Evolutionary conservation across 2,888 invertebrate genomes (phyloP).

Genomic region (Bugulina stolonifera): DNA sequence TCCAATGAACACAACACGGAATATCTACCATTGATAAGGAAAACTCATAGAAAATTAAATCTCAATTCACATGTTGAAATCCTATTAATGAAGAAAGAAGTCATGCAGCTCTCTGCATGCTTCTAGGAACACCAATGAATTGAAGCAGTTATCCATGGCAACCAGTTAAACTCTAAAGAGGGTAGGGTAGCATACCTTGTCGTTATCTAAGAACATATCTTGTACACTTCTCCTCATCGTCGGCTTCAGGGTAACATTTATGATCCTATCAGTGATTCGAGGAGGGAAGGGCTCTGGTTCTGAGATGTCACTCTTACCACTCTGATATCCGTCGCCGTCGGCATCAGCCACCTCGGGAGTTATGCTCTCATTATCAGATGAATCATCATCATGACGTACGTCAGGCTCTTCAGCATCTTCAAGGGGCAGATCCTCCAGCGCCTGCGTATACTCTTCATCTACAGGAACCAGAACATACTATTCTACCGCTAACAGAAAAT

Average conservation of each 20-base stretch:
- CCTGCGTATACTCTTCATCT: not conserved
- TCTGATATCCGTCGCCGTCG: not conserved
- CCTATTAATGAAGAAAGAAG: too few relatives aligned
- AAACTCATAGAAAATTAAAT: too few relatives aligned
- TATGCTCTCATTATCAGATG: not conserved
- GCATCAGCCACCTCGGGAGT: not conserved
- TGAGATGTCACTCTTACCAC: not conserved
- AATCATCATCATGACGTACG: too few relatives aligned
- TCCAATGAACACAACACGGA: too few relatives aligned
- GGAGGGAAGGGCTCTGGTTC: not conserved
- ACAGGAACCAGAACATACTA: not conserved
- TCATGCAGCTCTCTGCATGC: too few relatives aligned
- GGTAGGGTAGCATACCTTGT: too few relatives aligned
- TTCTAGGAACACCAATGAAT: too few relatives aligned
- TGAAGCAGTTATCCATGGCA: too few relatives aligned
- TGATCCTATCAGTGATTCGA: not conserved
- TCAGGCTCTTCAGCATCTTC: not conserved
- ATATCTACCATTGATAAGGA: too few relatives aligned
- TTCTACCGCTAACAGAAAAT: not conserved
- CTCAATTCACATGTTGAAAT: too few relatives aligned
- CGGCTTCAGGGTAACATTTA: not conserved
- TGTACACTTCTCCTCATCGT: not conserved
- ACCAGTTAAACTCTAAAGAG: too few relatives aligned
- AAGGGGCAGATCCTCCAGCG: not conserved
- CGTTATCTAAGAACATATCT: too few relatives aligned